These are phyloP conservation scores for Bufo gargarizans DNA, from an alignment of 2,113 vertebrate species.

Conservation along the genomic window DNA sequence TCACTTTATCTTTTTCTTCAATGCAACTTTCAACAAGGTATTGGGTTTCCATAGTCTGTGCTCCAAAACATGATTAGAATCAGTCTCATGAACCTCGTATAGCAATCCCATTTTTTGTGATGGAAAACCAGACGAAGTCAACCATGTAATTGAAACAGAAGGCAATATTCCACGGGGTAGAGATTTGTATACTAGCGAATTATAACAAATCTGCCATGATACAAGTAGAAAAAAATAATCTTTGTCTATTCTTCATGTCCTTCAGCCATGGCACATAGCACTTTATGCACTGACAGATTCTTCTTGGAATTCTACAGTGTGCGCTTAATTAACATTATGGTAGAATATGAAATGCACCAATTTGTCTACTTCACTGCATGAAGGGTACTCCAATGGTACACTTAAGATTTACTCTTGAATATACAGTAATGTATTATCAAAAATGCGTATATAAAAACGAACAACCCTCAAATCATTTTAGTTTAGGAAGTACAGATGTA, in stretches of 20 bases:
- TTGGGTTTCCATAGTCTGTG: background rate
- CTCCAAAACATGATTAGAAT: conserved; percentile 31
- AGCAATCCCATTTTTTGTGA: conserved; percentile 17
- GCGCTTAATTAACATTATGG: background rate
- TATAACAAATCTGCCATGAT: conserved; percentile 25
- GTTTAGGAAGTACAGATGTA: background rate
- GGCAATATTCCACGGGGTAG: conserved; percentile 31
- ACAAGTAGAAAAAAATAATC: conserved; percentile 7
- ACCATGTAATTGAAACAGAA: conserved; percentile 52
- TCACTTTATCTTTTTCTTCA: background rate
- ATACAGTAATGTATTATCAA: background rate
- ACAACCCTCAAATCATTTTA: background rate
- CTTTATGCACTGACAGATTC: conserved; percentile 5
- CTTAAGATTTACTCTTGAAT: background rate
- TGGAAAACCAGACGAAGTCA: conserved; percentile 20
- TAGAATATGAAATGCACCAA: background rate
- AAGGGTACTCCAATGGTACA: background rate
- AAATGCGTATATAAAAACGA: background rate
- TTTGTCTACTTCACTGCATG: no score
- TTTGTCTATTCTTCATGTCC: conserved; percentile 20
- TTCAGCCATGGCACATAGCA: background rate
- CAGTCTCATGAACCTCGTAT: conserved; percentile 27
- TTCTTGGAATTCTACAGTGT: background rate
- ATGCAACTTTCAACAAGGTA: background rate
- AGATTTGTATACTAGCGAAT: conserved; percentile 16